Evolutionary conservation across 2,888 invertebrate genomes (phyloP), one percentile per base, ranked within the genome.

Genomic region (Nudaria mundana): DNA sequence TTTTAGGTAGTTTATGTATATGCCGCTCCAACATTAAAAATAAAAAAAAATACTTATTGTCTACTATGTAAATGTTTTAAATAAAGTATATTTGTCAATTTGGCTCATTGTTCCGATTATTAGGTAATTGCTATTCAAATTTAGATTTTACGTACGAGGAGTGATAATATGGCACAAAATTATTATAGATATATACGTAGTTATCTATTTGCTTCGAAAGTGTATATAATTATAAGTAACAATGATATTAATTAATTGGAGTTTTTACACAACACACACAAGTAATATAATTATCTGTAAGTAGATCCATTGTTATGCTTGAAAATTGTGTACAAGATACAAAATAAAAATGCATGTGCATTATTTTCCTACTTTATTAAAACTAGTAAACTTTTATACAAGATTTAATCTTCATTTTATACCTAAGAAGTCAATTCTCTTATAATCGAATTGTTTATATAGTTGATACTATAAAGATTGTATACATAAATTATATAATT

Each of bases 381-480:
- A 63, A 58, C 63, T 70, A 74, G 74, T 71, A 73, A 76, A 63
- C 64, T 76, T 76, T 80, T 80, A 77, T 79, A 79, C 72, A 76
- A 76, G 72, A 71, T 69, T 66, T 67, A 74, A 76, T 71, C 71
- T 71, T 78, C 74, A 66, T 80, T 78, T 77, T 79, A 76, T 78
- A 78, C 78, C 75, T 75, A 73, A 76, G 67, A 76, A 71, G 86
- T 87, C 84, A 85, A 86, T 86, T 86, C 73, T 80, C 71, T 79
- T 68, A 66, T 81, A 76, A 80, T 75, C 75, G 69, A 76, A 71
- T 65, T 61, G 73, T 78, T 80, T 78, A 67, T 76, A 76, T 76
- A 71, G 67, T 58, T 65, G 61, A 70, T 66, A 56, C 53, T 57
- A 63, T 56, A 56, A 60, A 56, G 59, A 64, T 61, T 51, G 60